Base-by-base conservation (phyloP, 2,888 invertebrate species). In the Cheilosia scutellata region DNA sequence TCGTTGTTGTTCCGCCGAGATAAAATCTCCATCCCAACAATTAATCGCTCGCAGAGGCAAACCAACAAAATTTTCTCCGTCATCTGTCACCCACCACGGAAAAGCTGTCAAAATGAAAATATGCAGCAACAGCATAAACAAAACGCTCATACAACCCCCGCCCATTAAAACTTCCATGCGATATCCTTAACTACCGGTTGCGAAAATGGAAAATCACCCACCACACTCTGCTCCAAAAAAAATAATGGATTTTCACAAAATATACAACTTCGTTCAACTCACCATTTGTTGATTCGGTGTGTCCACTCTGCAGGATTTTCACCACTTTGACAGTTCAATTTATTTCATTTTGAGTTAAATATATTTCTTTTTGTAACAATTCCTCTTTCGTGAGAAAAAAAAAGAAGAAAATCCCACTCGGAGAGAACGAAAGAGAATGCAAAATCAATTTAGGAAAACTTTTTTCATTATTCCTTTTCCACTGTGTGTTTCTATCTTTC, bases 401-500 rank as follows among this genome's bases (percentile, higher is more conserved):
- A 49, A 42, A 66, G 65, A 74, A 74, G 68, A 78, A 83, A 78
- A 74, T 60, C 63, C 57, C 66, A 84, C 74, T 62, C 75, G 40
- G 44, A 62, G 72, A 83, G 60, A 53, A 68, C 70, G 44, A 78
- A 68, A 70, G 70, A 75, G 70, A 79, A 79, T 70, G 65, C 53
- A 80, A 66, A 84, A 80, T 76, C 80, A 76, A 80, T 84, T 84
- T 79, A 75, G 84, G 80, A 79, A 84, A 84, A 80, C 84, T 84
- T 65, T 78, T 75, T 75, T 49, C 40, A 42, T 44, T 75, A 49
- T 57, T 78, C 72, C 87, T 65, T 76, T 65, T 70, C 47, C 58
- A 29, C 66, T 87, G 70, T 75, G 72, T 9, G 51, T 16, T 47
- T 83, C 82, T 60, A 88, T 70, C 16, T 40, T 44, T 70, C 60